Conservation (phyloP, 2,113 vertebrate genomes). For the Elaphurus davidianus region DNA sequence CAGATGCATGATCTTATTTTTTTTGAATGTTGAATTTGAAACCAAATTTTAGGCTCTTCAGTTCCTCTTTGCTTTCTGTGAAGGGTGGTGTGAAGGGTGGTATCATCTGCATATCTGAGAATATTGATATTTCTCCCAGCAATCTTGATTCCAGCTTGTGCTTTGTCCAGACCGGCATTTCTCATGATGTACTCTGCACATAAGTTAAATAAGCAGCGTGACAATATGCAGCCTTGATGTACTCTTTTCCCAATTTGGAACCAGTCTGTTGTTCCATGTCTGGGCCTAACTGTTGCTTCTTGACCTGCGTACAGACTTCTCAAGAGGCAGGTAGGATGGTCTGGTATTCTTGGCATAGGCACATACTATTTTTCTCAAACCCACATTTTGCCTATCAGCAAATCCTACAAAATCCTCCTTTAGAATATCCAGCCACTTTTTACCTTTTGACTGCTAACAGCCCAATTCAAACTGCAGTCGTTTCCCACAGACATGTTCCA, state of each 20-base stretch:
- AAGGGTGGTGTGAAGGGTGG: not conserved
- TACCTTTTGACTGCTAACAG: not conserved
- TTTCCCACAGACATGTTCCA: not conserved
- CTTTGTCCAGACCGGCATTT: accelerated
- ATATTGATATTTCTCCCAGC: not conserved
- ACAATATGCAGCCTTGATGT: not conserved
- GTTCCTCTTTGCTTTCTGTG: not conserved
- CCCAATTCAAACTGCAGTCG: not conserved
- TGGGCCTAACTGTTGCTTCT: not conserved
- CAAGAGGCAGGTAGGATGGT: not conserved
- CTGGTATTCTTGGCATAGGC: not conserved
- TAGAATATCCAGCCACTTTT: not conserved
- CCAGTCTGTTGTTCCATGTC: not conserved
- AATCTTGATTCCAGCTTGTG: not conserved
- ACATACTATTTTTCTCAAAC: not conserved
- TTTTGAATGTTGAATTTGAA: not conserved
- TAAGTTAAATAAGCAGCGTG: not conserved
- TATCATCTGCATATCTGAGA: not conserved
- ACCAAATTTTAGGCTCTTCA: not conserved
- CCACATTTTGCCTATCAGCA: not conserved
- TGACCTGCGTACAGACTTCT: not conserved
- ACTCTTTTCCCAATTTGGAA: not conserved
- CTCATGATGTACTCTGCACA: not conserved
- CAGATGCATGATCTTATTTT: not conserved
- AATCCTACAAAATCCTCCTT: not conserved